phyloP scores from a whole-genome alignment of 2,113 vertebrate species.

The Ptilorrhoa leucosticta region DNA sequence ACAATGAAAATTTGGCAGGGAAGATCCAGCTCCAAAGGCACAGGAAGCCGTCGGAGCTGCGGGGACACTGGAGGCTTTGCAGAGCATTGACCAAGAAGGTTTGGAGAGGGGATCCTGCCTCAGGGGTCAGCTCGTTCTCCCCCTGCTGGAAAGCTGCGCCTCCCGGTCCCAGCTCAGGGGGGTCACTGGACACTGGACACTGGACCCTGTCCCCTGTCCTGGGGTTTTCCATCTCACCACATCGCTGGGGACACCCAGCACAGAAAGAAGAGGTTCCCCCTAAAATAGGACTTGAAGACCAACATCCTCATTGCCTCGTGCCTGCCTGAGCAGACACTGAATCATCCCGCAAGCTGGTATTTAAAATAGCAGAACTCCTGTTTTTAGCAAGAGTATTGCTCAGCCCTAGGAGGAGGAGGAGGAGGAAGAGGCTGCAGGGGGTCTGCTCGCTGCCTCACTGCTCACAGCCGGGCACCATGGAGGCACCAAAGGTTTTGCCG shows the following conservation, averaged over 20 bases:
- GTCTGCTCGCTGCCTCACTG: accelerated
- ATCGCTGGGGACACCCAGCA: accelerated
- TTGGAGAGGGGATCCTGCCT: not conserved
- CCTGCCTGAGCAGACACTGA: not conserved
- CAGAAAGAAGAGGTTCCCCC: not conserved
- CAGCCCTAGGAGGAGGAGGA: not conserved
- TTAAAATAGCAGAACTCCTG: not conserved
- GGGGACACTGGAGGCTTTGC: not conserved
- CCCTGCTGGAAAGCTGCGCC: accelerated
- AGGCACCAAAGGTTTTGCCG: not conserved
- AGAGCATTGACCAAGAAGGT: accelerated
- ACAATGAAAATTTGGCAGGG: not conserved
- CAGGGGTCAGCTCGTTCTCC: accelerated
- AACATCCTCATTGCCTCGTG: not conserved
- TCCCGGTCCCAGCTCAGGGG: accelerated
- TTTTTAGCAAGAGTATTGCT: not conserved
- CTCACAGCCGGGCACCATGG: accelerated
- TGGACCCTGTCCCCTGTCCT: accelerated
- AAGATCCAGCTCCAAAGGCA: accelerated
- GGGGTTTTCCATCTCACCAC: accelerated
- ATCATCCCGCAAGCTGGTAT: not conserved
- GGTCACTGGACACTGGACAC: accelerated
- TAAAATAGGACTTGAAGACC: not conserved
- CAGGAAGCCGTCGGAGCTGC: accelerated
- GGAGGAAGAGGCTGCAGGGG: not conserved